Base-by-base conservation (phyloP, 2,888 invertebrate genomes). In the Lepeophtheirus nordmannii region DNA sequence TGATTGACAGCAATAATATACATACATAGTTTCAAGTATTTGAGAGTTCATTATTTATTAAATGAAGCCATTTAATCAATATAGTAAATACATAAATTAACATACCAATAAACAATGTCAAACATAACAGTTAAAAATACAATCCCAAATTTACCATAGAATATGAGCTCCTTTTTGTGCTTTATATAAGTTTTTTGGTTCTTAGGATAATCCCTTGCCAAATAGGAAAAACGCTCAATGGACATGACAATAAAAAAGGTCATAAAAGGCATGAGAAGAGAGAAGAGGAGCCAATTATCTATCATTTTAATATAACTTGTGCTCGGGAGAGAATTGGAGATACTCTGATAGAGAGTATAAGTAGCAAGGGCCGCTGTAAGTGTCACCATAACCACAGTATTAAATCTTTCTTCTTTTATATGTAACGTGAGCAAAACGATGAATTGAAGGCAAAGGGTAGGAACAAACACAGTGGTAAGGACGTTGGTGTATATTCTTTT, bases 61-160 rank as follows among this genome's bases (percentile, higher is more conserved):
- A 30, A 30, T n/a, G 30, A 30, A 30, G 30, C 7, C 2, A 5
- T 30, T 30, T 30, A 30, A 30, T 30, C 30, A 46, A 8, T 46
- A 46, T 46, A n/a, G 53, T 46, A 46, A 3, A 46, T 5, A 14
- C 53, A 46, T 46, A 46, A n/a, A 46, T 46, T 46, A 46, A 46
- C 17, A 46, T 46, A 46, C 53, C 53, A 46, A 17, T 46, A 46
- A 46, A 46, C 14, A 17, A 46, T 46, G 17, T 46, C 53, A 46
- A 46, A 46, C 5, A 46, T 3, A 17, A 8, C 17, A 17, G 53
- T 46, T 17, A 14, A 14, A 46, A 17, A 2, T n/a, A 46, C 53
- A 8, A 46, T n/a, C n/a, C 53, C 53, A 46, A 46, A 46, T 17
- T 46, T 46, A n/a, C 53, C 53, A 46, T 46, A 46, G 53, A 46